phyloP scores from a whole-genome alignment of 2,888 invertebrate genomes.

The Kuschelorhynchus macadamiae region DNA sequence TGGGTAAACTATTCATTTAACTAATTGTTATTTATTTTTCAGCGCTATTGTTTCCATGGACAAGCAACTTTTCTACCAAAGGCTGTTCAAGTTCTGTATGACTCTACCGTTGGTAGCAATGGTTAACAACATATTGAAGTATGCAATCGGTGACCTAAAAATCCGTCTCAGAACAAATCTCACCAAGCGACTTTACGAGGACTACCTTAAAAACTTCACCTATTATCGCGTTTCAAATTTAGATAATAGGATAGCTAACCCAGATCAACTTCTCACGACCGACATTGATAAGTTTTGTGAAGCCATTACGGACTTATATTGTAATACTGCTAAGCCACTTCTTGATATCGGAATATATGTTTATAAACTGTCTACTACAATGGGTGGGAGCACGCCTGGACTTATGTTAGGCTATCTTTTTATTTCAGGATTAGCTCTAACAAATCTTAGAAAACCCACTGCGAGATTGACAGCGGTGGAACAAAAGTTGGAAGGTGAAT shows the following conservation, averaged over 20 bases:
- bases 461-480: slow-evolving; percentile 89
- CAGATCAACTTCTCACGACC: slow-evolving; percentile 94
- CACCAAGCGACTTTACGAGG: slow-evolving; percentile 87
- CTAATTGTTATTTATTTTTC: slow-evolving; percentile 64
- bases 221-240: slow-evolving; percentile 97
- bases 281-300: slow-evolving; percentile 99
- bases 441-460: slow-evolving; percentile 89
- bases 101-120: slow-evolving; percentile 93
- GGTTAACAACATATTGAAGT: slow-evolving; percentile 94
- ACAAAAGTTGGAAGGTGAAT: slow-evolving; percentile 98
- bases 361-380: slow-evolving; percentile 88
- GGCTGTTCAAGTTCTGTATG: slow-evolving; percentile 83
- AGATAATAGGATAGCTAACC: slow-evolving; percentile 95
- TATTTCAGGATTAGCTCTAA: slow-evolving; percentile 88
- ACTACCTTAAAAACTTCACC: slow-evolving; percentile 96
- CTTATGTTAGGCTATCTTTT: slow-evolving; percentile 91
- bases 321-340: slow-evolving; percentile 95
- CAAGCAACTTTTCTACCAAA: slow-evolving; percentile 79
- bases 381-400: slow-evolving; percentile 90
- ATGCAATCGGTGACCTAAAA: slow-evolving; percentile 94
- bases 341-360: slow-evolving; percentile 96
- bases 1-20: too few relatives aligned
- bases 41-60: slow-evolving; percentile 95
- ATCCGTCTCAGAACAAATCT: slow-evolving; percentile 91
- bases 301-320: slow-evolving; percentile 94